Percentiles rank a stretch among this genome's conserved stretches.
Conservation (phyloP, 2,113 vertebrate species). For the Ceratotherium simum region DNA sequence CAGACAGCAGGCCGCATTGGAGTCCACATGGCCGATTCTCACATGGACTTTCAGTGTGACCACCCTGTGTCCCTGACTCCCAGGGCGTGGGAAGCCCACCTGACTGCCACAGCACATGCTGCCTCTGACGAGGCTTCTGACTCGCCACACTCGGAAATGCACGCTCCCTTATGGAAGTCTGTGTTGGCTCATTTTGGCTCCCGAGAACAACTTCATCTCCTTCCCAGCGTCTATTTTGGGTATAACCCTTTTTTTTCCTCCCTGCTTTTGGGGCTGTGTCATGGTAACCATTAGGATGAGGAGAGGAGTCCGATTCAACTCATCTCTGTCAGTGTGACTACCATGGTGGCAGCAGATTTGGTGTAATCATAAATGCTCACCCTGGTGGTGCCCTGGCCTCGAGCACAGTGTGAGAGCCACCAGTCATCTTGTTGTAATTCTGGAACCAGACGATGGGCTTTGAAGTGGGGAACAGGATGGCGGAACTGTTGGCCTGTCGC, state of each 20-base stretch:
- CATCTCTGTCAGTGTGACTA: not conserved
- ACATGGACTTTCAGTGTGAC: not conserved
- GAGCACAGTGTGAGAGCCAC: not conserved
- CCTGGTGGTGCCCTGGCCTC: not conserved
- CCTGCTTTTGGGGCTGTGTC: slow-evolving; percentile 50
- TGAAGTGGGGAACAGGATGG: not conserved
- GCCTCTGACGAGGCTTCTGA: not conserved
- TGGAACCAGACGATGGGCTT: slow-evolving; percentile 24
- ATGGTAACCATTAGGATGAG: slow-evolving; percentile 57
- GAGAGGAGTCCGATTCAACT: slow-evolving; percentile 11
- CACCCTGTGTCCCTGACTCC: not conserved
- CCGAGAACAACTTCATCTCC: slow-evolving; percentile 37
- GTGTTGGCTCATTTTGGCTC: not conserved
- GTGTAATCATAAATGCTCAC: not conserved
- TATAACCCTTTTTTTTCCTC: not conserved
- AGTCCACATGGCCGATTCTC: not conserved
- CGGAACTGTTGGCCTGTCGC: not conserved
- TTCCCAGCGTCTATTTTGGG: slow-evolving; percentile 63
- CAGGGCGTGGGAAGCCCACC: not conserved
- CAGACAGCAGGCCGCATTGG: not conserved
- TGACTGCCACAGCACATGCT: fast-evolving
- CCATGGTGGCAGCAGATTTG: not conserved
- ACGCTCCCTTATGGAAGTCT: not conserved
- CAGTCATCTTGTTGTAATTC: not conserved
- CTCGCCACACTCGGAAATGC: not conserved